Percentiles rank a stretch among this genome's conserved stretches.
phyloP scores from a whole-genome alignment of 2,797 vertebrate species.

The Sebastes nivosus region DNA sequence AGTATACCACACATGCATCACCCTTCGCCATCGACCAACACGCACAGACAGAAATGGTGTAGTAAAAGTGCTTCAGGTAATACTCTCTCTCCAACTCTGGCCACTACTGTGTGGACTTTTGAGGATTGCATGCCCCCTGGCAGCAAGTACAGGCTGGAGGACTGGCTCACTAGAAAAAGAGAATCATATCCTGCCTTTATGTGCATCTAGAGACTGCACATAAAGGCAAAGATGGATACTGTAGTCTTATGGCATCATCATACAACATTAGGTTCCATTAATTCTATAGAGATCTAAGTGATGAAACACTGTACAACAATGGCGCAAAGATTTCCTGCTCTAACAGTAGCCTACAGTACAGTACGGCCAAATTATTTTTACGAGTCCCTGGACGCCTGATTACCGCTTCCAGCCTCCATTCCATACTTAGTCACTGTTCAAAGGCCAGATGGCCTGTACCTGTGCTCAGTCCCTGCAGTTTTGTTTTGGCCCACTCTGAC shows the following conservation, averaged over 20 bases:
- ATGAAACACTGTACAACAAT: neutral
- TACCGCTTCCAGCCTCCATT: conserved; percentile 3
- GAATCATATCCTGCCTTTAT: neutral
- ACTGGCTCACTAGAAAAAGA: neutral
- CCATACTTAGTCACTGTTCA: conserved; percentile 26
- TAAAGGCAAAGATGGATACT: neutral
- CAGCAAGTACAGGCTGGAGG: neutral
- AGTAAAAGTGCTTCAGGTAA: conserved; percentile 34
- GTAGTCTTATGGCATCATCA: neutral
- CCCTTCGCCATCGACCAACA: neutral
- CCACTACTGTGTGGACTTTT: conserved; percentile 9
- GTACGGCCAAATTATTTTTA: conserved; percentile 9
- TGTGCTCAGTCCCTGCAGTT: neutral
- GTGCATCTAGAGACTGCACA: neutral
- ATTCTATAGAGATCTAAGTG: neutral
- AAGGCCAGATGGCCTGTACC: conserved; percentile 31
- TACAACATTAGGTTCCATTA: neutral
- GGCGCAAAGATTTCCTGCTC: neutral
- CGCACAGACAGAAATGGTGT: neutral
- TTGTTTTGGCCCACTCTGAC: conserved; percentile 8
- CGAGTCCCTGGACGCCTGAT: conserved; percentile 1
- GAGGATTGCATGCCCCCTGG: neutral
- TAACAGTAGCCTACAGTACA: neutral
- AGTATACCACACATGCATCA: conserved; percentile 12
- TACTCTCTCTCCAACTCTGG: conserved; percentile 28